Evolutionary conservation across 2,888 invertebrate genomes (phyloP).

Genomic region (Eupithecia insigniata): DNA sequence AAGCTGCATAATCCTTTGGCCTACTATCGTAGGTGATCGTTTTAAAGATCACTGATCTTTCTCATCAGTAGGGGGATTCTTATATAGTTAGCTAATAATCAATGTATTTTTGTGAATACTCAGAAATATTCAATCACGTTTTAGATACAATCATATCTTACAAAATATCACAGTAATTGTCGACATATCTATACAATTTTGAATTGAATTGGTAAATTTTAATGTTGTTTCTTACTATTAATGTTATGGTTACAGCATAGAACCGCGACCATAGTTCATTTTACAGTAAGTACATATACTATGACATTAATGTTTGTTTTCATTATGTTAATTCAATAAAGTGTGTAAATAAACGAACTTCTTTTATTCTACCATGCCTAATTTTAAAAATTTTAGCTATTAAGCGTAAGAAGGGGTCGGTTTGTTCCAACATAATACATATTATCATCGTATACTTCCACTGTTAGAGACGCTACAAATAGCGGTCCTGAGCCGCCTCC

Average conservation of each 20-base stretch:
- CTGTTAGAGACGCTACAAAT: too few species aligned
- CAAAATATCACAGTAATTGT: constrained; percentile 76
- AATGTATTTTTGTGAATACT: constrained; percentile 34
- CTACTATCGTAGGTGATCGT: constrained; percentile 3
- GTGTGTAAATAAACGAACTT: constrained; percentile 78
- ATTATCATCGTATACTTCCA: too few species aligned
- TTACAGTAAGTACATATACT: constrained; percentile 70
- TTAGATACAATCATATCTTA: constrained; percentile 71
- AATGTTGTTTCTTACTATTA: constrained; percentile 75
- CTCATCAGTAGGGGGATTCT: constrained; percentile 23
- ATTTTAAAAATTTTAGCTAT: neutral
- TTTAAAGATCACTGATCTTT: constrained; percentile 7
- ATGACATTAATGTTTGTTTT: constrained; percentile 75
- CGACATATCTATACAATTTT: constrained; percentile 79
- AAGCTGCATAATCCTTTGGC: neutral
- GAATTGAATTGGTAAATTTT: constrained; percentile 71
- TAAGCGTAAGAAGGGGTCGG: neutral
- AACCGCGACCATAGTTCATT: constrained; percentile 65
- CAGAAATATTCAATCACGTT: constrained; percentile 20
- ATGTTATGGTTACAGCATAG: constrained; percentile 81
- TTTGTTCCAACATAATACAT: neutral
- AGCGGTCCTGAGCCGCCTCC: too few species aligned
- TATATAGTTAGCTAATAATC: constrained; percentile 34
- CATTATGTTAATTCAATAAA: constrained; percentile 84
- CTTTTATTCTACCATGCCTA: constrained; percentile 42